Evolutionary conservation across 2,888 invertebrate species (phyloP).

Genomic region (Malthinus seriepunctatus): DNA sequence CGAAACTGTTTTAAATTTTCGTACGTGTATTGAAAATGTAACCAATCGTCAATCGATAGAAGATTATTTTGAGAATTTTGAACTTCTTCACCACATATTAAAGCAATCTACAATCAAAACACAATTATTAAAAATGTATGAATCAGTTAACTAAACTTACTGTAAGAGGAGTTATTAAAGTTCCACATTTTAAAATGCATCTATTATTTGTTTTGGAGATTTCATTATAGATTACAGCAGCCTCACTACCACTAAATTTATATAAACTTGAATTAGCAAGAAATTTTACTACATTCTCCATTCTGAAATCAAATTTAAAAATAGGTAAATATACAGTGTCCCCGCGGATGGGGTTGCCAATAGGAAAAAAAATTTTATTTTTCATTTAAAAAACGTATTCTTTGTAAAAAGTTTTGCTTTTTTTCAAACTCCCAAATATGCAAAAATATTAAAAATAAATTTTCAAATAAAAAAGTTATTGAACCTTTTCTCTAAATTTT

Average conservation of each 20-base stretch:
- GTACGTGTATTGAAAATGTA: constrained; percentile 41
- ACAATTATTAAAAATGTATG: neutral
- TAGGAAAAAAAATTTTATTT: too few relatives aligned
- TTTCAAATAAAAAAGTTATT: too few relatives aligned
- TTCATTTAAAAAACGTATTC: too few relatives aligned
- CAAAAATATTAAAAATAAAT: too few relatives aligned
- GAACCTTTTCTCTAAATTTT: too few relatives aligned
- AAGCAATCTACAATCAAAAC: constrained; percentile 38
- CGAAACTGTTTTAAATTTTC: constrained; percentile 36
- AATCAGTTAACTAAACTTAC: constrained; percentile 51
- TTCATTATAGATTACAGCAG: constrained; percentile 76
- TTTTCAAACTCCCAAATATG: too few relatives aligned
- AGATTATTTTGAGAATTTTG: constrained; percentile 34
- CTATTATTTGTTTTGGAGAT: constrained; percentile 71
- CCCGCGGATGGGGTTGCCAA: too few relatives aligned
- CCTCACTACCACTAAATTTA: constrained; percentile 38
- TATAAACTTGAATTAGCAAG: constrained; percentile 65
- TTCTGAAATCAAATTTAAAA: constrained; percentile 53
- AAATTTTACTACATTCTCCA: constrained; percentile 65
- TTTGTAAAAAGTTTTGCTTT: too few relatives aligned
- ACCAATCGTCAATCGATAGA: constrained; percentile 44
- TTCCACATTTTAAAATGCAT: constrained; percentile 77
- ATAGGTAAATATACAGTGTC: too few relatives aligned
- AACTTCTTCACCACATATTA: constrained; percentile 42
- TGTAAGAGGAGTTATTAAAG: constrained; percentile 79